Percentiles rank a stretch among this genome's conserved stretches.
phyloP scores from a whole-genome alignment of 2,888 invertebrate species.

The Alitta virens region DNA sequence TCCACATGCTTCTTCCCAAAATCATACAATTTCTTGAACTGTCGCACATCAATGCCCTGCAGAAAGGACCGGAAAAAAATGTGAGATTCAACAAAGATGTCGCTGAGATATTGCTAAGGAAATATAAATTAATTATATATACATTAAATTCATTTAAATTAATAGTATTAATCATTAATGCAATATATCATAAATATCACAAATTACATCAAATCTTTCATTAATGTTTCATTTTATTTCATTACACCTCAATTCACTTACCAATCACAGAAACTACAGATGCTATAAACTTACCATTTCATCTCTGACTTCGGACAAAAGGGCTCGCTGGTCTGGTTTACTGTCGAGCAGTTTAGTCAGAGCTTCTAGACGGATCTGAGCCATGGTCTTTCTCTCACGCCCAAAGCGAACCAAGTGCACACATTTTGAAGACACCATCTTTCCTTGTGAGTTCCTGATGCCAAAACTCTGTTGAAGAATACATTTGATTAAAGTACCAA shows the following conservation, averaged over 20 bases:
- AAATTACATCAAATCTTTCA: no score
- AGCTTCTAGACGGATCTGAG: conserved; percentile 61
- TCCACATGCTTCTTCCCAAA: conserved; percentile 32
- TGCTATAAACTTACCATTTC: conserved; percentile 58
- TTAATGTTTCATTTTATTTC: no score
- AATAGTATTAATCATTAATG: no score
- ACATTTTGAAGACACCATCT: conserved; percentile 8
- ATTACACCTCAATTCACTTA: no score
- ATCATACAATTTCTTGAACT: conserved; percentile 36
- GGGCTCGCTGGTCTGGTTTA: conserved; percentile 62
- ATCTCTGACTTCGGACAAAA: conserved; percentile 60
- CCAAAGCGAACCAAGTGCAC: conserved; percentile 62
- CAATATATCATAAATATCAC: no score
- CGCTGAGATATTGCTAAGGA: neutral
- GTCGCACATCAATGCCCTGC: conserved; percentile 33
- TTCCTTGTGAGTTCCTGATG: no score
- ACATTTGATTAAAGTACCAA: neutral
- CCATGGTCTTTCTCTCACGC: conserved; percentile 62
- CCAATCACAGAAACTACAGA: no score
- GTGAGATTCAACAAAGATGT: neutral
- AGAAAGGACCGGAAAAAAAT: neutral
- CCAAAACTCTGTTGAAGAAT: no score
- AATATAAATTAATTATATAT: no score
- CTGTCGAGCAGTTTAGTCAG: conserved; percentile 63
- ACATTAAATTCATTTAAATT: no score